Base-by-base conservation (phyloP, 1,140 invertebrate genomes). In the Zaprionus taronus region DNA sequence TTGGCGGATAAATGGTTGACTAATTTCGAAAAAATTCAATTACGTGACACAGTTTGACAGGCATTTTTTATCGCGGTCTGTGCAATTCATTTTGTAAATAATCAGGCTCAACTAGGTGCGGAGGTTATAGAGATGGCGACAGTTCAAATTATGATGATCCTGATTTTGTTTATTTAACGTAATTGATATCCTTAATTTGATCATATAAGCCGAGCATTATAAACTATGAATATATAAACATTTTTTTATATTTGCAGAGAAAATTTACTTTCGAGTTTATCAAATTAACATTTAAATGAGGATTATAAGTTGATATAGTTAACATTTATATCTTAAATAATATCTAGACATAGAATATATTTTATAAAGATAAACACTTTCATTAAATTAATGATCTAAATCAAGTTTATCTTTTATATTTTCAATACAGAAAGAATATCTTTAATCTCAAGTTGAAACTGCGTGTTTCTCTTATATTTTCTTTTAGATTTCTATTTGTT, bases 1-100 rank as follows among this genome's bases (percentile, higher is more conserved):
- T 87, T 81, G 85, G 58, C 28, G 69, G 38, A 49, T 51, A 70
- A 80, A 73, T 66, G 70, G 71, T 78, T 51, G 53, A 73, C 55
- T 44, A 61, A 72, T 65, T 77, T 57, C 14, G 9, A 49, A 49
- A 51, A 15, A 61, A 17, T 41, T 47, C 65, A 64, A 57, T 66
- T 60, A 57, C 36, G 34, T 61, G 71, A 55, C 65, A 74, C 17
- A 61, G 34, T 47, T 62, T 24, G n/a, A 17, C 28, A 28, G 9
- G 20, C 47, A 17, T 41, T 75, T 57, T 70, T 58, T 58, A 56
- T 20, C 12, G 12, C 7, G 5, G 15, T 47, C 41, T 4, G 5
- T 1, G 34, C 57, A 36, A 57, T 44, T 56, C 24, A 26, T 26
- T 44, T n/a, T 44, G 72, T 56, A 49, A 74, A 74, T 63, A 74